Evolutionary conservation across 2,797 vertebrate species (phyloP).

Genomic region (Paguma larvata): DNA sequence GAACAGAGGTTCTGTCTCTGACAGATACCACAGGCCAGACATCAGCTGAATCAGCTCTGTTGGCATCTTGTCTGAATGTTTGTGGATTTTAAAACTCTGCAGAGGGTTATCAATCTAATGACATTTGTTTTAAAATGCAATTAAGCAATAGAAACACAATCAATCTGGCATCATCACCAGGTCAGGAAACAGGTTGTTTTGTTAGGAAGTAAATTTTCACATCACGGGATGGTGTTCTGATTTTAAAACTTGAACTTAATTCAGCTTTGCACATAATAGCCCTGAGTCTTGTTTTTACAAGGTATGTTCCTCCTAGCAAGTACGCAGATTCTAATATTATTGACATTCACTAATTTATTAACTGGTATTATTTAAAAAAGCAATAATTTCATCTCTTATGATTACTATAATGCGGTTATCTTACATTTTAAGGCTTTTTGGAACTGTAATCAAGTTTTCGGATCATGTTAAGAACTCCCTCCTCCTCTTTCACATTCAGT

Average conservation of each 20-base stretch:
- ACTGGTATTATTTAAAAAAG: neutral
- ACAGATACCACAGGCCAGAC: neutral
- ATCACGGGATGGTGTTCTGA: neutral
- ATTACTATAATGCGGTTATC: neutral
- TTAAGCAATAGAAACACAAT: neutral
- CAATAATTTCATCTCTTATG: neutral
- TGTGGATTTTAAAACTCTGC: neutral
- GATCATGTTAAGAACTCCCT: neutral
- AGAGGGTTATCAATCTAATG: neutral
- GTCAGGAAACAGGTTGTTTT: neutral
- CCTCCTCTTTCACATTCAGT: neutral
- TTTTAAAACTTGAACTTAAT: neutral
- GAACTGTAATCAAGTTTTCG: neutral
- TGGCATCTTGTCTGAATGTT: neutral
- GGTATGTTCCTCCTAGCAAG: neutral
- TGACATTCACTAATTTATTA: constrained; percentile 20
- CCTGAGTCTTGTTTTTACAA: neutral
- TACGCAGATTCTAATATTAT: neutral
- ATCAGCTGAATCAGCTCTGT: neutral
- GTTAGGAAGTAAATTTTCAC: neutral
- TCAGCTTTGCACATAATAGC: neutral
- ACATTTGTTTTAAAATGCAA: constrained; percentile 6
- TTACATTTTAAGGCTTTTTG: neutral
- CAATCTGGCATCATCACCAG: neutral
- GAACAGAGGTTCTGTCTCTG: neutral